Percentiles rank a stretch among this genome's conserved stretches.
Evolutionary conservation across 2,888 invertebrate species (phyloP).

Genomic region (Callosobruchus maculatus): DNA sequence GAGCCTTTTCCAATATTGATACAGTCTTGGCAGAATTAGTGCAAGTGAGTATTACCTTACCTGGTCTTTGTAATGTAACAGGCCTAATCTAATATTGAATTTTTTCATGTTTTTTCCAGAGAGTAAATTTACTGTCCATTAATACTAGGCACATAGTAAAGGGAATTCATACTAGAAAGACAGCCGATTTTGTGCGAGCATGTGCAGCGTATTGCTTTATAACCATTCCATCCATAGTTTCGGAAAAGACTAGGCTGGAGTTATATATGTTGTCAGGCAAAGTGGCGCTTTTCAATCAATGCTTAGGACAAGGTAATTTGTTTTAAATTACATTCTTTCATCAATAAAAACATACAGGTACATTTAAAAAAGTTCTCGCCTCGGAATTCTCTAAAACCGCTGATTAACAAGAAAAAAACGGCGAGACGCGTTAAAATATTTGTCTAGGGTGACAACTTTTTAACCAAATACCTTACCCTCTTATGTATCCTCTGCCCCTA

Average conservation of each 20-base stretch:
- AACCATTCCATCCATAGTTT: slow-evolving; percentile 91
- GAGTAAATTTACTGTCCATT: slow-evolving; percentile 74
- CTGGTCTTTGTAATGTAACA: no score
- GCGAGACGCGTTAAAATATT: no score
- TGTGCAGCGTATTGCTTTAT: slow-evolving; percentile 95
- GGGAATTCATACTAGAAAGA: slow-evolving; percentile 74
- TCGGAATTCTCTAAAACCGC: no score
- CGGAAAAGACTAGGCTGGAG: slow-evolving; percentile 73
- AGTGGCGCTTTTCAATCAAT: slow-evolving; percentile 83
- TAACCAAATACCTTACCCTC: no score
- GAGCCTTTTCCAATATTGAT: slow-evolving; percentile 87
- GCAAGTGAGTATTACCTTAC: slow-evolving; percentile 57
- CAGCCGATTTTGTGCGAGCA: slow-evolving; percentile 84
- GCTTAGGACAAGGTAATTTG: slow-evolving; percentile 79
- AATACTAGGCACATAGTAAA: slow-evolving; percentile 65
- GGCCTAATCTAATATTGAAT: no score
- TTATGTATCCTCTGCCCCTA: no score
- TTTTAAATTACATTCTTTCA: not conserved
- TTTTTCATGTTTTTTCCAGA: no score
- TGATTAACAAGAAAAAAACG: no score
- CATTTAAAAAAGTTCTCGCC: no score
- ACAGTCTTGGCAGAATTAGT: slow-evolving; percentile 80
- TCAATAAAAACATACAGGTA: not conserved
- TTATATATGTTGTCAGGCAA: slow-evolving; percentile 86
- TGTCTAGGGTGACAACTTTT: no score